Conservation (phyloP, 2,797 vertebrate species). For the Sebastes jordani region DNA sequence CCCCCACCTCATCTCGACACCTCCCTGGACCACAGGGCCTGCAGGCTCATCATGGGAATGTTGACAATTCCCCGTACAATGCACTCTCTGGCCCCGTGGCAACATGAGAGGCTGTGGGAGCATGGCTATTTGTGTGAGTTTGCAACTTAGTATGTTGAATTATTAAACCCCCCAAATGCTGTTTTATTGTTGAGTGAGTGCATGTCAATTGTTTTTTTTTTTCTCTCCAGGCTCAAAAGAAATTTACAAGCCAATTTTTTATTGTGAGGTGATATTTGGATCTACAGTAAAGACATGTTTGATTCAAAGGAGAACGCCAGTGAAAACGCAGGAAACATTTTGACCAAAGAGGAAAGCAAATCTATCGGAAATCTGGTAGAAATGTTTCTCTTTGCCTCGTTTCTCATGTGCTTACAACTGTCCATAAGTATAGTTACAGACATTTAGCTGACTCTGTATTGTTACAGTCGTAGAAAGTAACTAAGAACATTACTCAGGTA, state of each 20-base stretch:
- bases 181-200: slow-evolving; percentile 53
- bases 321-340: neutral
- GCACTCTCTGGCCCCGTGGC: slow-evolving; percentile 64
- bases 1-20: slow-evolving; percentile 72
- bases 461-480: neutral
- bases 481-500: too few species aligned
- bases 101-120: slow-evolving; percentile 77
- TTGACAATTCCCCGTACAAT: slow-evolving; percentile 80
- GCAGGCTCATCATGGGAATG: slow-evolving; percentile 82
- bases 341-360: neutral
- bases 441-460: neutral
- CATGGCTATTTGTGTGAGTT: slow-evolving; percentile 70
- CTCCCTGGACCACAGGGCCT: slow-evolving; percentile 67
- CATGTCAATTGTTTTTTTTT: slow-evolving; percentile 4
- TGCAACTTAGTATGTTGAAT: slow-evolving; percentile 69
- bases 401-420: neutral
- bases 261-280: neutral
- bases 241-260: too few species aligned
- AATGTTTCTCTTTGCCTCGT: neutral
- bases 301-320: neutral
- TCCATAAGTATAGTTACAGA: neutral
- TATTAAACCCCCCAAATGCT: slow-evolving; percentile 64
- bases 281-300: neutral
- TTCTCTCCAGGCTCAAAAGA: neutral
- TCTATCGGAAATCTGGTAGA: neutral